Percentiles rank a stretch among this genome's conserved stretches.
phyloP scores from a whole-genome alignment of 2,797 vertebrate species.

The Anomalospiza imberbis region DNA sequence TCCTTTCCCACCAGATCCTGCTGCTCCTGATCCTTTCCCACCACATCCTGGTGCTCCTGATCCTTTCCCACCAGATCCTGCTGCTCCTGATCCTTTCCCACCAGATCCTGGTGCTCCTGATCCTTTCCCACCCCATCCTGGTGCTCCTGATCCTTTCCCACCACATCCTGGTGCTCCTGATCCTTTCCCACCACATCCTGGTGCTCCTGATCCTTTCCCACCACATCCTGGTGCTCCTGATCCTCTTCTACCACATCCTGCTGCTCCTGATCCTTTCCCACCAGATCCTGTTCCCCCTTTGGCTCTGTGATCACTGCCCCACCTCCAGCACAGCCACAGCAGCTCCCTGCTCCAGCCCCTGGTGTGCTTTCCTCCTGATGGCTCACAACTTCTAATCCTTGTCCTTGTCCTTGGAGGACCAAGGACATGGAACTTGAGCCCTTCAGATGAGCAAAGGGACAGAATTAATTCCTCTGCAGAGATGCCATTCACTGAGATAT shows the following conservation, averaged over 20 bases:
- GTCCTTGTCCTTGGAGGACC: background rate
- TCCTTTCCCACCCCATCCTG: background rate
- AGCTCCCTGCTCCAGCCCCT: background rate
- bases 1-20: background rate
- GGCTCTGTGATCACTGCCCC: background rate
- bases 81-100: background rate
- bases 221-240: no score
- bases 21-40: background rate
- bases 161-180: no score
- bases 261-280: no score
- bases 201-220: no score
- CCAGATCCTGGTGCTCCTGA: no score
- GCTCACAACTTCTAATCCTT: background rate
- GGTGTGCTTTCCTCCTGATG: background rate
- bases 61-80: rapidly evolving
- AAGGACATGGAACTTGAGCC: background rate
- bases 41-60: rapidly evolving
- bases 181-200: background rate
- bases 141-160: background rate
- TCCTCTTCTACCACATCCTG: background rate
- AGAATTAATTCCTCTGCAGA: background rate
- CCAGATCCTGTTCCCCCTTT: no score
- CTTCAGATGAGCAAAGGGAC: no score
- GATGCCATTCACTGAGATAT: background rate
- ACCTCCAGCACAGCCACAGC: background rate